A percentile compares a stretch with the other conserved stretches of the same genome.
Evolutionary conservation across 2,888 invertebrate species (phyloP).

Genomic region (Cephalotes varians): DNA sequence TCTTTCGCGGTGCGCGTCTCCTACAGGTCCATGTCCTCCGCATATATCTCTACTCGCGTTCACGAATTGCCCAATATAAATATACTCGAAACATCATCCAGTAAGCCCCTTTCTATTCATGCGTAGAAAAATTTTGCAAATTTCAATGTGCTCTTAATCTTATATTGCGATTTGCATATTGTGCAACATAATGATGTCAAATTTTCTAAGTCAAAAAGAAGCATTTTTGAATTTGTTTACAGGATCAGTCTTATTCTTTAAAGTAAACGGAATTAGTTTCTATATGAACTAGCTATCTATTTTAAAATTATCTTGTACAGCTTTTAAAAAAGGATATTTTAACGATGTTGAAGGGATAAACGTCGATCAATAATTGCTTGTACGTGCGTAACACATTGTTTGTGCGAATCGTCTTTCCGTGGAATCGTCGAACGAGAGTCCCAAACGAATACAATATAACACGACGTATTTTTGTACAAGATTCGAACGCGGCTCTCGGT

Average conservation of each 20-base stretch:
- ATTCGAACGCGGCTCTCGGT: slow-evolving; percentile 37
- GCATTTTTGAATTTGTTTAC: background rate
- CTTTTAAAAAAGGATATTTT: slow-evolving; percentile 1
- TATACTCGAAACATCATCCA: slow-evolving; percentile 56
- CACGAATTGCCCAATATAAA: slow-evolving; percentile 58
- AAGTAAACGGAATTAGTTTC: background rate
- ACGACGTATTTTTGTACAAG: slow-evolving; percentile 49
- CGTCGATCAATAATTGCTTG: slow-evolving; percentile 12
- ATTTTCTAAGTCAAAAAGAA: background rate
- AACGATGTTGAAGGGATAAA: background rate
- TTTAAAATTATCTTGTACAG: background rate
- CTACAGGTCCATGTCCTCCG: slow-evolving; percentile 57
- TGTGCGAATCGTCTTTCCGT: background rate
- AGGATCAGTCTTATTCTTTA: background rate
- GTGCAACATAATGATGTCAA: background rate
- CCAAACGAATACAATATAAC: slow-evolving; percentile 28
- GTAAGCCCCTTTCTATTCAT: slow-evolving; percentile 49
- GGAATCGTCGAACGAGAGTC: slow-evolving; percentile 56
- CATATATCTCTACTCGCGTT: slow-evolving; percentile 44
- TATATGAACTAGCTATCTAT: background rate
- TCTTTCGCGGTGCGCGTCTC: slow-evolving; percentile 60
- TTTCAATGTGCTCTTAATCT: background rate
- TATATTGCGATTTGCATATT: background rate
- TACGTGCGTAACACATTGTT: slow-evolving; percentile 7
- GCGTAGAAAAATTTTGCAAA: slow-evolving; percentile 6